Evolutionary conservation across 2,113 vertebrate genomes (phyloP), one percentile per base, ranked within the genome.

Genomic region (Benitochromis conjunctus): DNA sequence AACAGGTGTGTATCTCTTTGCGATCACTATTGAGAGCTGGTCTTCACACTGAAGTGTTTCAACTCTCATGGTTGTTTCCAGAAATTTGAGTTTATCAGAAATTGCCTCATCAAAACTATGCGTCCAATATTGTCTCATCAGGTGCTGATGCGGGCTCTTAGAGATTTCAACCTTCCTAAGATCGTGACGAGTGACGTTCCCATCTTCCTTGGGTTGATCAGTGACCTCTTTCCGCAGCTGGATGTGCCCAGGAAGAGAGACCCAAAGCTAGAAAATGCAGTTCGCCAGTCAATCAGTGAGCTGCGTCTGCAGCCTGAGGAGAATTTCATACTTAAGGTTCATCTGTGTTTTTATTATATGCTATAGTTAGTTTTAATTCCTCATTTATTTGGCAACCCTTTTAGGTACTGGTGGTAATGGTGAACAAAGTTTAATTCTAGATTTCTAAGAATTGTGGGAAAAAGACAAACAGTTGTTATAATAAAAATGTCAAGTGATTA

Each of bases 261-360:
- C 86, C 91, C 95, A 57, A 91, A 94, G 90, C 95, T 96, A 88
- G 96, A 98, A 96, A 97, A 97, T 87, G 97, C 97, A 89, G 97
- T 97, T 58, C 86, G 88, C 16, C 96, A 92, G 91, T 95, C 96
- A 41, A 84, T 97, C 91, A 93, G 93, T 85, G 96, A 97, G 88
- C 96, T 97, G 86, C 89, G 84, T 81, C 96, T 96, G 80, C 96
- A 98, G 95, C 95, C 97, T 0, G 95, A 97, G 91, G 97, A 99
- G 93, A 98, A 97, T 96, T 98, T 99, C 89, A 97, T 96, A 82
- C 90, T 94, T 29, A 98, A 98, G 97, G 97, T 98, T 24, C 64
- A 5, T 31, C 21, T 48, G 41, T 51, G 26, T 19, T 57, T 66
- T 57, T 21, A 31, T 9, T 48, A 51, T 53, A 14, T 9, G 5